phyloP scores from a whole-genome alignment of 30 jellyfish, hydroid and myxozoan genomes.

The Aurelia aurita complex sp. Pacific region DNA sequence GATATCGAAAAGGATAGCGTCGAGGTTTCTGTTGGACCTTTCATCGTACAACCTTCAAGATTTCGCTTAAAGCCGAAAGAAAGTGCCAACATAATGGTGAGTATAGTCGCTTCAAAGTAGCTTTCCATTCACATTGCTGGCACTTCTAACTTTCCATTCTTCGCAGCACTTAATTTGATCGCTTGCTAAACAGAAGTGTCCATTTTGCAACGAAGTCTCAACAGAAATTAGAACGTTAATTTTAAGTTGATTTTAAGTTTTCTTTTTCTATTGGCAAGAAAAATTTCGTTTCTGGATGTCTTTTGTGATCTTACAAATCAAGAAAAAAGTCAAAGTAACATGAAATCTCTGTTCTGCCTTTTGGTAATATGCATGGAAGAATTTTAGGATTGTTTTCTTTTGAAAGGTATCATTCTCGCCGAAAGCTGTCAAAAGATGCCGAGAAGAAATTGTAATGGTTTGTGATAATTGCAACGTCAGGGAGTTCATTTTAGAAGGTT shows the following conservation, averaged over 20 bases:
- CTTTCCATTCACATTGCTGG: too few relatives aligned
- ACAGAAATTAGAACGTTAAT: too few relatives aligned
- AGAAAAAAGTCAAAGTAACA: too few relatives aligned
- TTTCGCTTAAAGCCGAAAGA: conserved; percentile 50
- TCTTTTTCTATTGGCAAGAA: too few relatives aligned
- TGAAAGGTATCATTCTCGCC: conserved; percentile 73
- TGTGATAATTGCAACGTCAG: conserved; percentile 79
- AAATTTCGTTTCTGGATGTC: too few relatives aligned
- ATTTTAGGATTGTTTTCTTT: not conserved
- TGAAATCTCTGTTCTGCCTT: not conserved
- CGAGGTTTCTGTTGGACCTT: conserved; percentile 42
- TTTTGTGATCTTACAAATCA: too few relatives aligned
- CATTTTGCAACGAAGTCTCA: too few relatives aligned
- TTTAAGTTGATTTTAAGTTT: too few relatives aligned
- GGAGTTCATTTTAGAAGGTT: conserved; percentile 65
- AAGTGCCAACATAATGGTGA: conserved; percentile 16
- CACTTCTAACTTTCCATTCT: too few relatives aligned
- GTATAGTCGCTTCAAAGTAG: not conserved
- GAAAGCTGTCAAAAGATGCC: conserved; percentile 50
- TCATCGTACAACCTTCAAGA: conserved; percentile 22
- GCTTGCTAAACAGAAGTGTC: too few relatives aligned
- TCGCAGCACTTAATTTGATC: too few relatives aligned
- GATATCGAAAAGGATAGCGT: not conserved
- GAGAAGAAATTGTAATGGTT: conserved; percentile 32
- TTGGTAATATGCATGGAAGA: not conserved